Conservation (phyloP, 1,140 invertebrate species). For the Trachymyrmex cornetzi region DNA sequence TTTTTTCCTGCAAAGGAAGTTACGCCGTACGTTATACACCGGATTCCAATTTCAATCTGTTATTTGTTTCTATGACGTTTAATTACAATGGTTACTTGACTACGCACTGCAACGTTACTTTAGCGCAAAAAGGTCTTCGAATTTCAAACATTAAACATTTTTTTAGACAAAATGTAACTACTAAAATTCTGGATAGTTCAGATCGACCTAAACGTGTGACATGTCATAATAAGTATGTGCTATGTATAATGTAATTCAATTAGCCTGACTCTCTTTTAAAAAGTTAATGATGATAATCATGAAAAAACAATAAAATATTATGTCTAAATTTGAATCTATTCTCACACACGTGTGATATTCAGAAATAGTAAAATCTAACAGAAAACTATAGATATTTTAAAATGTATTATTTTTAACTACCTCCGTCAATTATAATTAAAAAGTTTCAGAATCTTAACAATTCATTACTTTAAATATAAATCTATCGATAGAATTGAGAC, state of each 20-base stretch:
- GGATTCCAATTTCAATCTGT: not conserved
- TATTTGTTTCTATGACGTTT: not conserved
- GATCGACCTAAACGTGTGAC: not conserved
- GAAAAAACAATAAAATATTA: not conserved
- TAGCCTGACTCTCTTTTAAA: not conserved
- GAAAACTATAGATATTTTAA: not conserved
- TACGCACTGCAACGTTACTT: not conserved
- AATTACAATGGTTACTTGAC: not conserved
- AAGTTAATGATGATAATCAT: not conserved
- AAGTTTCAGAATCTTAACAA: not conserved
- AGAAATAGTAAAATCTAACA: conserved; percentile 11
- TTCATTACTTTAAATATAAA: not conserved
- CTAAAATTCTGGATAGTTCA: not conserved
- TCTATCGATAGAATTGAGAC: not conserved
- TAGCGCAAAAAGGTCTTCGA: not conserved
- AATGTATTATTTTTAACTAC: not conserved
- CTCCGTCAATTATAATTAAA: not conserved
- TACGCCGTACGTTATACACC: not conserved
- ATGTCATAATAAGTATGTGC: not conserved
- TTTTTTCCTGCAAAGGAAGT: conserved; percentile 92
- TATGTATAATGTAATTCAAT: not conserved
- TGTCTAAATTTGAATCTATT: not conserved
- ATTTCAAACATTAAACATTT: not conserved
- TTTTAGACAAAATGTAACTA: not conserved
- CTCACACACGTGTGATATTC: not conserved